These are phyloP conservation scores for Ammodytes dubius DNA, from an alignment of 2,113 vertebrate species.

Conservation along the genomic window DNA sequence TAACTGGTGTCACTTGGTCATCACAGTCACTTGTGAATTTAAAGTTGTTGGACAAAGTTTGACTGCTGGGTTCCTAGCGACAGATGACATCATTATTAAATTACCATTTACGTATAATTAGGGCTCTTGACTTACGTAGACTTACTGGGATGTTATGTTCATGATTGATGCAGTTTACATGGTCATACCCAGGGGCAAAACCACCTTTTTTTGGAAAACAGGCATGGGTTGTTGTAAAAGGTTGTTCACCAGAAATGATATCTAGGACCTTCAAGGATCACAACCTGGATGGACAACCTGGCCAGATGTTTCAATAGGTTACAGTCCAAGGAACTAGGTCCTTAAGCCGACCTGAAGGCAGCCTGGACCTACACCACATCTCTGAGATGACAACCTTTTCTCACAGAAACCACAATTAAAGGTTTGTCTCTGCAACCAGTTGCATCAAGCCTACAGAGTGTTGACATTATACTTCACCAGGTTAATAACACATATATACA, in stretches of 20 bases:
- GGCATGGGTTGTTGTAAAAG: no score
- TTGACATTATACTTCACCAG: no score
- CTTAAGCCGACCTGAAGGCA: neutral
- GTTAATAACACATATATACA: no score
- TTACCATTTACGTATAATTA: neutral
- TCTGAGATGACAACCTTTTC: neutral
- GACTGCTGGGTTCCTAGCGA: slow-evolving; percentile 22
- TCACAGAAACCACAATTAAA: neutral
- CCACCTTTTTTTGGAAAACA: no score
- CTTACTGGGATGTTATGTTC: neutral
- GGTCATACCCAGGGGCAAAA: no score
- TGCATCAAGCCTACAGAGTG: neutral
- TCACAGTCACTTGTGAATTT: slow-evolving; percentile 9
- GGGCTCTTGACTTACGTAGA: neutral
- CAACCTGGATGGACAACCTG: no score
- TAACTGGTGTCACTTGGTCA: slow-evolving; percentile 36
- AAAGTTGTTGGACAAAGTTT: slow-evolving; percentile 12
- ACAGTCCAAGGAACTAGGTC: neutral
- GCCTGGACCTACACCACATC: neutral
- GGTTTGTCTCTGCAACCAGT: neutral
- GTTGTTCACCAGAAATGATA: neutral
- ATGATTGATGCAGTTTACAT: neutral
- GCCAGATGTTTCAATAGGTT: neutral
- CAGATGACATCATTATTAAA: neutral
- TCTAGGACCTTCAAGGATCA: no score